Evolutionary conservation across 2,888 invertebrate species (phyloP), one percentile per base, ranked within the genome.

Genomic region (Choreutis nemorana): DNA sequence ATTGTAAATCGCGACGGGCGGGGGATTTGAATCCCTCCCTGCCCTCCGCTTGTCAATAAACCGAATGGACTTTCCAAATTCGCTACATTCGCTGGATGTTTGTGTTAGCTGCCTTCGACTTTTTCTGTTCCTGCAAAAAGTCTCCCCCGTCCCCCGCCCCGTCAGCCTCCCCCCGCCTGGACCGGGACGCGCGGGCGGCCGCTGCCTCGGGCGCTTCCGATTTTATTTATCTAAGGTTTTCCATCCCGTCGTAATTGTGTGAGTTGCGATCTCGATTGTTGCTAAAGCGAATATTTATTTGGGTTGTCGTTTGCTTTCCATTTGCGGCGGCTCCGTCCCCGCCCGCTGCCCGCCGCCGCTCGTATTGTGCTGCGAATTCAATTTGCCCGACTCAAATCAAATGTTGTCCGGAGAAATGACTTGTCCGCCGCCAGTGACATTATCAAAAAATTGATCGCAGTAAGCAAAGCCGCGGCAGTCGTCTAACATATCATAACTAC

Each of bases 161-260:
- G 31, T 29, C 30, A 14, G 29, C 32, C 18, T 28, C 28, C 29
- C 34, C 33, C 36, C 35, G 33, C 34, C 45, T 39, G 34, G 34
- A 28, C 36, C 42, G n/a, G n/a, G n/a, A n/a, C n/a, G n/a, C n/a
- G 32, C 23, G 35, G 25, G 5, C 28, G 23, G 14, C 18, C 21
- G n/a, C 15, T 30, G 35, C 42, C 44, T 36, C 45, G 54, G 55
- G 54, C 60, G 55, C 63, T 67, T 68, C 70, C 67, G 62, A 70
- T 70, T 73, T 68, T 75, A 70, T 77, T 77, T 75, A 71, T 67
- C 64, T 66, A 72, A 70, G 65, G 72, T 73, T 75, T 75, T 77
- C 73, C 71, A 73, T 75, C 68, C 53, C 59, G 50, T 43, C 56
- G 77, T 75, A 73, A 72, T 72, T 73, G 73, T 68, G 71, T 68